Evolutionary conservation across 2,797 vertebrate genomes (phyloP).

Genomic region (Chromis chromis): DNA sequence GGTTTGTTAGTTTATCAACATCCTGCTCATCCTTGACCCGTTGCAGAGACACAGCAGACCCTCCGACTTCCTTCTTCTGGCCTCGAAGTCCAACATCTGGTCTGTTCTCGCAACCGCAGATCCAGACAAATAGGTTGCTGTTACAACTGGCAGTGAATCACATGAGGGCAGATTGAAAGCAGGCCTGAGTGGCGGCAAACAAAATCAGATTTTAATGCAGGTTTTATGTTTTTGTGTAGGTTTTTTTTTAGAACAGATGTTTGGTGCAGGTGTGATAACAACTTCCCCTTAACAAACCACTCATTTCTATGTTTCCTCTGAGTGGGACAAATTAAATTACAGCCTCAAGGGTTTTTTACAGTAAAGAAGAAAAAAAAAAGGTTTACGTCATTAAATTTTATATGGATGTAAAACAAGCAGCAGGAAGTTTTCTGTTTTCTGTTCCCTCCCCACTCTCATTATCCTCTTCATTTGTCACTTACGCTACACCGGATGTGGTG

Average conservation of each 20-base stretch:
- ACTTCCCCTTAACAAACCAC: background rate
- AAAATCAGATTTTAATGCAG: conserved; percentile 28
- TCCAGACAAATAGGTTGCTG: conserved; percentile 62
- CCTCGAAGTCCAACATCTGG: conserved; percentile 68
- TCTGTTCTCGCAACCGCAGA: conserved; percentile 47
- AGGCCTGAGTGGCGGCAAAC: conserved; percentile 17
- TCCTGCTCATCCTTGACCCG: conserved; percentile 73
- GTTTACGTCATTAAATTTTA: conserved; percentile 51
- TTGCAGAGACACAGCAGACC: conserved; percentile 44
- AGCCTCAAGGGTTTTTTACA: conserved; percentile 27
- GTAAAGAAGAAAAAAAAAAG: conserved; percentile 10
- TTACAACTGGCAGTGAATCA: conserved; percentile 61
- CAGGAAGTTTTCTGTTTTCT: conserved; percentile 44
- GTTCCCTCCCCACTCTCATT: conserved; percentile 15
- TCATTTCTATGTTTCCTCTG: conserved; percentile 6
- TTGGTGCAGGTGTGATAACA: conserved; percentile 16
- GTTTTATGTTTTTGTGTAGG: conserved; percentile 11
- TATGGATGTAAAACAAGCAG: conserved; percentile 61
- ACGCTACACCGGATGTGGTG: too few relatives aligned
- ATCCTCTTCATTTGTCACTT: conserved; percentile 14
- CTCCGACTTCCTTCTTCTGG: conserved; percentile 60
- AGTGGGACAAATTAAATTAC: conserved; percentile 40
- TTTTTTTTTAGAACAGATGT: conserved; percentile 8
- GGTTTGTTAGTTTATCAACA: conserved; percentile 71
- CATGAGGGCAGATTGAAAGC: conserved; percentile 55